Percentiles rank a stretch among this genome's conserved stretches.
phyloP scores from a whole-genome alignment of 2,888 invertebrate genomes.

The Morinoia aosen region DNA sequence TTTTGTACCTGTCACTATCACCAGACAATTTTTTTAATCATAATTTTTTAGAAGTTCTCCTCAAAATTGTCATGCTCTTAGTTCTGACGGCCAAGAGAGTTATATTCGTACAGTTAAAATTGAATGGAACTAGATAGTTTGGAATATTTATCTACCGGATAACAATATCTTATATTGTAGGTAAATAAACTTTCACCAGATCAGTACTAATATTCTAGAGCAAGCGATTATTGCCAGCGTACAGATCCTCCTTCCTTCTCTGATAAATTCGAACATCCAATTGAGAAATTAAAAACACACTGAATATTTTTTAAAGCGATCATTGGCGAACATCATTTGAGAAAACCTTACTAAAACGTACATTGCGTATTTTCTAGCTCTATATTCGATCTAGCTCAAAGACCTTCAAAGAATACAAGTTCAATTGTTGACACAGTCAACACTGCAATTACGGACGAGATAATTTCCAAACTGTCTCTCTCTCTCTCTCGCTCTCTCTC shows the following conservation, averaged over 20 bases:
- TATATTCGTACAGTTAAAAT: too few relatives aligned
- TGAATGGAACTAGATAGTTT: too few relatives aligned
- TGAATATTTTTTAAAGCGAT: background rate
- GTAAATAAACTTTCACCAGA: too few relatives aligned
- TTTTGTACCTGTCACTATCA: too few relatives aligned
- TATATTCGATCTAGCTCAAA: background rate
- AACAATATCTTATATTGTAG: too few relatives aligned
- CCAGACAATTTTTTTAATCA: too few relatives aligned
- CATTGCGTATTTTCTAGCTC: background rate
- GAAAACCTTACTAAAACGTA: background rate
- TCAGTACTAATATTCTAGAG: too few relatives aligned
- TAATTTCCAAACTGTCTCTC: background rate
- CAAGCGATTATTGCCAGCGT: background rate
- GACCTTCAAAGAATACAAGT: too few relatives aligned
- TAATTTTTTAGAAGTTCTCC: too few relatives aligned
- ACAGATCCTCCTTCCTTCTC: background rate
- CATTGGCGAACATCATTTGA: background rate
- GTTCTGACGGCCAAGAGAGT: too few relatives aligned
- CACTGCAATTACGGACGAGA: background rate
- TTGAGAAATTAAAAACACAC: background rate
- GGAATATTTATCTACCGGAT: too few relatives aligned
- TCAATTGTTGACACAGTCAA: background rate
- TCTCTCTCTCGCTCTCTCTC: conserved; percentile 37
- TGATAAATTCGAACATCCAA: background rate
- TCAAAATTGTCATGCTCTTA: too few relatives aligned